phyloP scores from a whole-genome alignment of 2,113 vertebrate genomes.

The Hippocampus abdominalis region DNA sequence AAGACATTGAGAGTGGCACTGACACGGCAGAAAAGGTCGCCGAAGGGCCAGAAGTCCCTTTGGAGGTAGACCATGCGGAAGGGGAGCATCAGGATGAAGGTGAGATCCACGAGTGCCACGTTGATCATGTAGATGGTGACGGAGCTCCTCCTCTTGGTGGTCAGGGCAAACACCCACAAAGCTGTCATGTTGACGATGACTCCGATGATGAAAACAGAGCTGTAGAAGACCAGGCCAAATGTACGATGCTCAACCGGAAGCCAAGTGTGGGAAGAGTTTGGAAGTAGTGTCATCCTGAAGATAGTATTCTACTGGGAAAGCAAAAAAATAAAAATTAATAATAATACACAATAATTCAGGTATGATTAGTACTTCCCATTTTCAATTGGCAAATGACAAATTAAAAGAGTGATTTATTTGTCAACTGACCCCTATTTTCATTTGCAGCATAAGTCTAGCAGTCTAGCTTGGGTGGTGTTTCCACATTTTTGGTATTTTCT shows the following conservation, averaged over 20 bases:
- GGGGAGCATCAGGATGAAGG: slow-evolving; percentile 83
- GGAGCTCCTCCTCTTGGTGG: slow-evolving; percentile 91
- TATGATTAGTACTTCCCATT: background rate
- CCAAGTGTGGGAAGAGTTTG: slow-evolving; percentile 6
- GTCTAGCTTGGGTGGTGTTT: no score
- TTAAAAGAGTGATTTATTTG: no score
- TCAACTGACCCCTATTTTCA: no score
- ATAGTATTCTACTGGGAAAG: background rate
- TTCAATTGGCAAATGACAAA: no score
- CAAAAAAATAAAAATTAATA: background rate
- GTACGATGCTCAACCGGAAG: slow-evolving; percentile 79
- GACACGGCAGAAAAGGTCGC: slow-evolving; percentile 83
- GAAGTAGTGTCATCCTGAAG: slow-evolving; percentile 42
- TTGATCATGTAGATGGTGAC: slow-evolving; percentile 96
- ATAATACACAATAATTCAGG: background rate
- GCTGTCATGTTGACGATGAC: slow-evolving; percentile 85
- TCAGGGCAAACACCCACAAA: slow-evolving; percentile 93
- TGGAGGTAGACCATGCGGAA: slow-evolving; percentile 85
- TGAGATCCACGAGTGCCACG: slow-evolving; percentile 85
- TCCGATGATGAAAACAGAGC: slow-evolving; percentile 81
- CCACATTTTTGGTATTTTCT: no score
- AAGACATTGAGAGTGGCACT: slow-evolving; percentile 82
- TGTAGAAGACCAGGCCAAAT: slow-evolving; percentile 82
- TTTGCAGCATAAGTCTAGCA: no score
- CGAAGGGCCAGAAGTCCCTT: slow-evolving; percentile 84